A percentile compares a stretch with the other conserved stretches of the same genome.
Evolutionary conservation across 2,888 invertebrate genomes (phyloP).

Genomic region (Epinotia nisella): DNA sequence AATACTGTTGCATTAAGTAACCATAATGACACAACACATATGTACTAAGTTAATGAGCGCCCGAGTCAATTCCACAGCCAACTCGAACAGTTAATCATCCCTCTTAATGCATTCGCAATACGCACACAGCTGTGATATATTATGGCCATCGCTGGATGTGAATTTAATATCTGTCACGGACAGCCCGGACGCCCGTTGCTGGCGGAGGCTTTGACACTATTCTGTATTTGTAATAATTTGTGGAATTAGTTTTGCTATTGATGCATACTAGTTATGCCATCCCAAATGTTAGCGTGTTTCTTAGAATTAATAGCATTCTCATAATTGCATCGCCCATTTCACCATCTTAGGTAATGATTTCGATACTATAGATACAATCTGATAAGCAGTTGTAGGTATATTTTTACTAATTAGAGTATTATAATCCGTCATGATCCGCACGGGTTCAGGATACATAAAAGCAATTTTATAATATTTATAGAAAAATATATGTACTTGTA

Average conservation of each 20-base stretch:
- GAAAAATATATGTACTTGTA: no score
- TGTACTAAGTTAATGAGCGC: slow-evolving; percentile 15
- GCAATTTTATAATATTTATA: no score
- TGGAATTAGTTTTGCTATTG: background rate
- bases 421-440: no score
- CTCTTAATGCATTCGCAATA: slow-evolving; percentile 47
- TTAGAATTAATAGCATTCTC: no score
- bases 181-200: slow-evolving; percentile 58
- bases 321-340: no score
- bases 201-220: slow-evolving; percentile 52
- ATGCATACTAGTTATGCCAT: background rate
- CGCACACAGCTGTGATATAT: slow-evolving; percentile 60
- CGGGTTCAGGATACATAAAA: no score
- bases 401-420: no score
- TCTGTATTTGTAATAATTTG: background rate
- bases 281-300: no score
- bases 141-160: slow-evolving; percentile 73
- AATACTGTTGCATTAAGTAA: background rate
- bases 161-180: slow-evolving; percentile 82
- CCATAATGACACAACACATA: background rate
- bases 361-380: no score
- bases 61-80: slow-evolving; percentile 20
- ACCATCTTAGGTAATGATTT: no score
- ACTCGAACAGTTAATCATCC: slow-evolving; percentile 36
- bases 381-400: no score